Base-by-base conservation (phyloP, 2,888 invertebrate genomes). In the Tenthredo mesomela region DNA sequence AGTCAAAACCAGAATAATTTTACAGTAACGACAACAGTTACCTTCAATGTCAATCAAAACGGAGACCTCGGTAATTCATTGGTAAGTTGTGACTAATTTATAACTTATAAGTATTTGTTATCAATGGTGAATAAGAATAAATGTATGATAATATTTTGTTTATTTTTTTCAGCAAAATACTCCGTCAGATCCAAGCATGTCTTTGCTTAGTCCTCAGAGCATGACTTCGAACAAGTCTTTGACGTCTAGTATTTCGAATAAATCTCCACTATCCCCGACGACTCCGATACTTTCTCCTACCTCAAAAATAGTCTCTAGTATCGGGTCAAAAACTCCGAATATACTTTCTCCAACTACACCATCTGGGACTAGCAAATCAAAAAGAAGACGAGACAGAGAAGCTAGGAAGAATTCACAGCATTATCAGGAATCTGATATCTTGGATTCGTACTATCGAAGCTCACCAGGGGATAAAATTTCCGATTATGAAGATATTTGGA, bases 401-500 rank as follows among this genome's bases (percentile, higher is more conserved):
- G 92, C 92, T 21, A 89, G 93, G 18, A 94, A 94, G 87, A 94
- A 94, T 88, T 94, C 94, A 1, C 93, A 93, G 67, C 94, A 94
- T 87, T 94, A 94, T 87, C 94, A 96, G 94, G 97, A 97, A 91
- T 97, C 97, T 25, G 97, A 97, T 91, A 97, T 97, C 86, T 94
- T 97, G 87, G 97, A 97, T 93, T 97, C 97, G 84, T 98, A 98
- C 91, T 98, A 97, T 92, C 95, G 97, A 89, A 98, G 98, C 93
- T 97, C 97, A 1, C 95, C 98, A 50, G 97, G 97, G 86, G 98
- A 98, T 92, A 98, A 98, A 94, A 96, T 97, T 73, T 98, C 98
- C 89, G 98, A 98, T 93, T 98, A 98, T 92, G 98, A 98, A 94
- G 98, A 98, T 92, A 96, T 98, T 89, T 98, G 98, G 98, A 93